Evolutionary conservation across 2,113 vertebrate genomes (phyloP), one percentile per base, ranked within the genome.

Genomic region (Sapajus apella): DNA sequence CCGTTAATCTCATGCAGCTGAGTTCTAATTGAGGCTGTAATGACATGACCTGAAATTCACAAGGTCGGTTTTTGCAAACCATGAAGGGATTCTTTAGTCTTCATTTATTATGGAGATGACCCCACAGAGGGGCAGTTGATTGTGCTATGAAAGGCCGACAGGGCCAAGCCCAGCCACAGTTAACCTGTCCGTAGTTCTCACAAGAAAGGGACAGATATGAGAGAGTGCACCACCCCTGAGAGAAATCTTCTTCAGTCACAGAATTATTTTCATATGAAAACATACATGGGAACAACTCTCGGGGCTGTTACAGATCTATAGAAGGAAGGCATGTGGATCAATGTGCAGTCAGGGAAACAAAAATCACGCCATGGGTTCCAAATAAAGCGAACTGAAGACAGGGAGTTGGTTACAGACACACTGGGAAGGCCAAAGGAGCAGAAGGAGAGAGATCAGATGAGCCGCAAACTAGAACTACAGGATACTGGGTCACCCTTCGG

Each of bases 51-150:
- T 83, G 72, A 91, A 50, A n/a, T 77, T 35, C 88, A 35, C 82
- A 76, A 32, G 30, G 37, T 61, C 83, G 32, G 37, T 68, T 82
- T 82, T 73, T 88, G 56, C 32, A 40, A 47, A 45, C 14, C 90
- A 92, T 30, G 23, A 56, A n/a, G 30, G 55, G n/a, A 81, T 37
- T 37, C 61, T 55, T 95, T 82, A 37, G 66, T 92, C 87, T 82
- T 66, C 43, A 45, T 37, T 56, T 92, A 75, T 68, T 87, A 75
- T 47, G 56, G 43, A 45, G n/a, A n/a, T 82, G 43, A 25, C 17
- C 66, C n/a, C 43, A 13, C 27, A 43, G 21, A 92, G 23, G 32
- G 52, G n/a, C 70, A 73, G 55, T 30, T 32, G 77, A 40, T 27
- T 37, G 4, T 10, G n/a, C 18, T 14, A 8, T 58, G 58, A 56